These are phyloP conservation scores for Zygothrica quintamaculata DNA, from an alignment of 2,888 invertebrate species.

Conservation along the genomic window DNA sequence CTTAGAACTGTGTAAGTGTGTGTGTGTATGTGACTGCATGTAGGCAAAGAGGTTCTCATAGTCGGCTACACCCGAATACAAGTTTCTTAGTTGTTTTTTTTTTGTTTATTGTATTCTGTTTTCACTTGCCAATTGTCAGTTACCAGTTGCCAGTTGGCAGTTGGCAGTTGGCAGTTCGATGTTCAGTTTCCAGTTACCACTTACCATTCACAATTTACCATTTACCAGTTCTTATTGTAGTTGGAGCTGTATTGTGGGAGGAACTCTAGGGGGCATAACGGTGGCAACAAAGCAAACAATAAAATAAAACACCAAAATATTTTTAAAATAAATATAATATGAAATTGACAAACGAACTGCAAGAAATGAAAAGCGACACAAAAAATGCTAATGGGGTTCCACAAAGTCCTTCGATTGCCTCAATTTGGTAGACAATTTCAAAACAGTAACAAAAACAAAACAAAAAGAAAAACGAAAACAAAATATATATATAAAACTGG, in stretches of 20 bases:
- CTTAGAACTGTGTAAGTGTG: no score
- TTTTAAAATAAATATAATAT: constrained; percentile 46
- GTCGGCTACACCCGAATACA: no score
- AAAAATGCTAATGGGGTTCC: constrained; percentile 11
- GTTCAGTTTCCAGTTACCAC: constrained; percentile 17
- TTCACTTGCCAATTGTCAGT: neutral
- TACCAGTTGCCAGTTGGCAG: neutral
- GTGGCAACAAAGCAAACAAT: constrained; percentile 37
- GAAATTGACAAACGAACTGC: constrained; percentile 38
- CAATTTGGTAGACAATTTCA: neutral
- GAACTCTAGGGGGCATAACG: neutral
- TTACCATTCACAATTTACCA: constrained; percentile 2
- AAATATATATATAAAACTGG: no score
- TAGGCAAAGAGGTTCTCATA: no score
- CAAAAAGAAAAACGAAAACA: no score
- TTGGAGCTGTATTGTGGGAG: constrained; percentile 25
- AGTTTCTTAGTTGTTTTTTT: no score
- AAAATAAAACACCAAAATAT: constrained; percentile 39
- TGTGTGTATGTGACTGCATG: no score
- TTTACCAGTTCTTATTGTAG: constrained; percentile 5
- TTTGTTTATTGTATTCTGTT: no score
- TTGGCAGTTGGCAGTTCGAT: constrained; percentile 8
- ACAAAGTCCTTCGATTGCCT: constrained; percentile 13
- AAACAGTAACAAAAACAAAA: no score
- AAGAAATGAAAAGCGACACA: neutral